phyloP scores from a whole-genome alignment of 2,888 invertebrate species.

The Corbicula japonica region DNA sequence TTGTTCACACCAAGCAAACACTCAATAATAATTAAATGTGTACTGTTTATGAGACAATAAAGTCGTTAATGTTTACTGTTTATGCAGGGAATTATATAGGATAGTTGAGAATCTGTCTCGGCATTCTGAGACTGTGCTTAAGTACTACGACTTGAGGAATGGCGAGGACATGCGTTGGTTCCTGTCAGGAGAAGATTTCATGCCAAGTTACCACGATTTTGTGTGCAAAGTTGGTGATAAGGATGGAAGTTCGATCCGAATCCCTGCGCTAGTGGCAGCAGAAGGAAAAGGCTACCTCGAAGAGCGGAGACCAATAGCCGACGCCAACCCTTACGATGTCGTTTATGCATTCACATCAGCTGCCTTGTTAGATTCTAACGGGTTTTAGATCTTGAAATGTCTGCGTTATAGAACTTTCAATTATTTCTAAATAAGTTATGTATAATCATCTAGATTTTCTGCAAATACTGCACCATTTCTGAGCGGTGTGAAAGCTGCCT shows the following conservation, averaged over 20 bases:
- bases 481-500: too few relatives aligned
- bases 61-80: not conserved
- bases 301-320: constrained; percentile 38
- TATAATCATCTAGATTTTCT: too few relatives aligned
- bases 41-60: too few relatives aligned
- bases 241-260: constrained; percentile 30
- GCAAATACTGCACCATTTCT: too few relatives aligned
- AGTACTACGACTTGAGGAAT: constrained; percentile 34
- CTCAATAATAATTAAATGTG: too few relatives aligned
- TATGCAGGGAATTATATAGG: constrained; percentile 16
- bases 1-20: too few relatives aligned
- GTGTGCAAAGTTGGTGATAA: constrained; percentile 32
- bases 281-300: constrained; percentile 48
- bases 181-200: constrained; percentile 25
- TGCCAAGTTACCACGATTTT: constrained; percentile 40
- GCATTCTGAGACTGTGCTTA: constrained; percentile 24
- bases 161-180: constrained; percentile 40
- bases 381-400: too few relatives aligned
- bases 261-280: constrained; percentile 14
- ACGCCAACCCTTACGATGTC: constrained; percentile 50
- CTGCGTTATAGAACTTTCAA: too few relatives aligned
- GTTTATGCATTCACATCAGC: constrained; percentile 25
- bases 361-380: constrained; percentile 21
- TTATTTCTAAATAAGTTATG: too few relatives aligned
- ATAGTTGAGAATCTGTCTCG: constrained; percentile 35